Evolutionary conservation across 2,888 invertebrate species (phyloP).

Genomic region (Coleophora deauratella): DNA sequence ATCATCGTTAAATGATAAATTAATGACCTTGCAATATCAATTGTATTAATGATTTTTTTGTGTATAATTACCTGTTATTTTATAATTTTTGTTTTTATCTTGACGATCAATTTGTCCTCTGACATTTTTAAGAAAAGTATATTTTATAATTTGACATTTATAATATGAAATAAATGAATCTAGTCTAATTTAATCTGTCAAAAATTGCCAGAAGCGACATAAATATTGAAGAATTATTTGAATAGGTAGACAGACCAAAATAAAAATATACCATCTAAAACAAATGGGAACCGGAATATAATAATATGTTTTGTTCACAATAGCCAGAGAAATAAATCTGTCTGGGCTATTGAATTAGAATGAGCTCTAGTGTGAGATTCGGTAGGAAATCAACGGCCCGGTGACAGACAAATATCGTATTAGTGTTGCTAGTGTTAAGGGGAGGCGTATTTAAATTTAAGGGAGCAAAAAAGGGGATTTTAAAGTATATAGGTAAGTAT

Average conservation of each 20-base stretch:
- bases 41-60: no score
- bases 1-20: no score
- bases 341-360: constrained; percentile 46
- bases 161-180: no score
- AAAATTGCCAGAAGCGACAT: background rate
- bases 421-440: constrained; percentile 35
- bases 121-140: no score
- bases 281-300: constrained; percentile 39
- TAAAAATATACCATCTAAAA: constrained; percentile 23
- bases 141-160: no score
- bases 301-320: constrained; percentile 51
- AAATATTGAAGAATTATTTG: background rate
- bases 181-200: no score
- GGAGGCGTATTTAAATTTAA: constrained; percentile 14
- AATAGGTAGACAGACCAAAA: constrained; percentile 1
- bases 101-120: no score
- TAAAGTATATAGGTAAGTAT: no score
- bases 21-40: no score
- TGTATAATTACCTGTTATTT: no score
- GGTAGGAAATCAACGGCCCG: constrained; percentile 35
- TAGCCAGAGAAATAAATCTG: constrained; percentile 50
- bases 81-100: no score
- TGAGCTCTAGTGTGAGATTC: constrained; percentile 38
- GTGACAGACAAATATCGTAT: constrained; percentile 41
- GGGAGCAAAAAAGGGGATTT: no score